Base-by-base conservation (phyloP, 1,140 invertebrate genomes). In the Teleopsis dalmanni region DNA sequence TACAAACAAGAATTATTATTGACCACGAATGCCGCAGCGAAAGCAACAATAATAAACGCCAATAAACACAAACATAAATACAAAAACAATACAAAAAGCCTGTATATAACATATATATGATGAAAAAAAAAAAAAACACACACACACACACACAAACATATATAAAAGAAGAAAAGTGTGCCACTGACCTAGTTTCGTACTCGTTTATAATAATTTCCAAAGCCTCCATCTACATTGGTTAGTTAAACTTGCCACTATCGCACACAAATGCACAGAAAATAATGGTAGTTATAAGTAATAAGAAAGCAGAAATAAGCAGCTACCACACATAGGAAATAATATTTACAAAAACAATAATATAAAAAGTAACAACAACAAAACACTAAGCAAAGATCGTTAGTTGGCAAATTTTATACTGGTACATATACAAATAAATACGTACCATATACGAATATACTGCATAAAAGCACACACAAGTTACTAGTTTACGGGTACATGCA, bases 111-210 rank as follows among this genome's bases (percentile, higher is more conserved):
- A 50, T 21, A 5, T 31, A 21, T 6, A 27, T 29, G 11, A 40
- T 18, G 36, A 50, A 53, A 54, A 46, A 45, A 25, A 38, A 27
- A 22, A 44, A 25, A 47, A 25, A 13, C 25, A 29, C 40, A 42
- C 3, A 40, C 4, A 42, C 49, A 51, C 54, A 61, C 51, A 53
- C 49, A 40, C 25, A 40, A n/a, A 4, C 3, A 40, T 38, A 11
- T 25, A 8, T 26, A 41, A 4, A 27, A 1, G 1, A n/a, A 46
- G 33, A 31, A 44, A n/a, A 51, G 57, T 65, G 62, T 65, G 60
- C 62, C 62, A 65, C 62, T 65, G 62, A 65, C 62, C 62, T 57
- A 65, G 26, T 57, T 65, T 62, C 46, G 14, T 37, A 8, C 35
- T 31, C 29, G 29, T 31, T 31, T 31, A n/a, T 31, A 31, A n/a